Conservation (phyloP, 2,888 invertebrate species). For the Tricholauxania praeusta region DNA sequence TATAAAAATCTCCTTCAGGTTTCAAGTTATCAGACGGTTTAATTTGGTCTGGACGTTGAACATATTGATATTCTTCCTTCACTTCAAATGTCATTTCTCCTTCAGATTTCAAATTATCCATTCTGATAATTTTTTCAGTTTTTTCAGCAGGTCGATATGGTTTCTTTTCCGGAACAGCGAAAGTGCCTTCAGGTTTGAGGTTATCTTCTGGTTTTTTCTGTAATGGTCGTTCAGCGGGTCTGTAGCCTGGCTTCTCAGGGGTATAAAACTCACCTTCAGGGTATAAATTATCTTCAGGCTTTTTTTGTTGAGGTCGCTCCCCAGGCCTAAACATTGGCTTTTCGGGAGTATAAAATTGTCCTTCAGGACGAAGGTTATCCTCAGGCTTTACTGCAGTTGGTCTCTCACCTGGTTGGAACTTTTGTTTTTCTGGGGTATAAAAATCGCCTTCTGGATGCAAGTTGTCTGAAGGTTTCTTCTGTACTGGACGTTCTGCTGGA, state of each 20-base stretch:
- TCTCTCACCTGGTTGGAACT: slow-evolving; percentile 62
- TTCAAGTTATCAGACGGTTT: slow-evolving; percentile 69
- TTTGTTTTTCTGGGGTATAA: slow-evolving; percentile 63
- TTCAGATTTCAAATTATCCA: slow-evolving; percentile 71
- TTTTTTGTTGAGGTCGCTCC: slow-evolving; percentile 68
- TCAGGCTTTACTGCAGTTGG: slow-evolving; percentile 69
- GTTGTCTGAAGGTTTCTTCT: slow-evolving; percentile 16
- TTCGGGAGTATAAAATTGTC: slow-evolving; percentile 65
- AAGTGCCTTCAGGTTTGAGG: slow-evolving; percentile 72
- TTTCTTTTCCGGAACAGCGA: slow-evolving; percentile 67
- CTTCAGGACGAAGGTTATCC: slow-evolving; percentile 71
- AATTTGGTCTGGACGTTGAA: slow-evolving; percentile 66
- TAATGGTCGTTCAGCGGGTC: slow-evolving; percentile 69
- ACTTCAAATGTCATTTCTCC: slow-evolving; percentile 72
- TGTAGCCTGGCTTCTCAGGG: slow-evolving; percentile 65
- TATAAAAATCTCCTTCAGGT: slow-evolving; percentile 68
- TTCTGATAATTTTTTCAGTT: slow-evolving; percentile 69
- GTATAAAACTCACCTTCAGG: slow-evolving; percentile 71
- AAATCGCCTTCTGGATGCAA: slow-evolving; percentile 68
- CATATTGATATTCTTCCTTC: slow-evolving; percentile 68
- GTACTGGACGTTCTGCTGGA: slow-evolving; percentile 60
- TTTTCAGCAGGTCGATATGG: slow-evolving; percentile 69
- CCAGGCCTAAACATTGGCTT: slow-evolving; percentile 66
- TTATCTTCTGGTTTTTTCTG: slow-evolving; percentile 73
- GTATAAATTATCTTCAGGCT: slow-evolving; percentile 67